Conservation (phyloP, 2,888 invertebrate species). For the Leptinotarsa tumamoca region DNA sequence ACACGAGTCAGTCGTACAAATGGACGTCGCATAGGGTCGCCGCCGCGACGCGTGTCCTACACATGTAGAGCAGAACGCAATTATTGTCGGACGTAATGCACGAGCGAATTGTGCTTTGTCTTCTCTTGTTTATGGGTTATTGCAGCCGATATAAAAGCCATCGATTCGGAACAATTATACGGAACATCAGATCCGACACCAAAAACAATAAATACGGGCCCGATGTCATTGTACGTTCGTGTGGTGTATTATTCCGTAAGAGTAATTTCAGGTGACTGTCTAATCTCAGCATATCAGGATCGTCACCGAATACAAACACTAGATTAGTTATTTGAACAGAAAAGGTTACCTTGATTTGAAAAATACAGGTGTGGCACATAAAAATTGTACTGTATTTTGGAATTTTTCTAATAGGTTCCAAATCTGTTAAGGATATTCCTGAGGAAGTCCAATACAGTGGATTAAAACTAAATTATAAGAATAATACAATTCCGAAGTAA, state of each 20-base stretch:
- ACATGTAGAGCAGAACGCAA: constrained; percentile 65
- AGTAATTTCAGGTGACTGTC: not conserved
- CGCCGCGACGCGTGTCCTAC: constrained; percentile 66
- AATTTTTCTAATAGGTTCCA: no score
- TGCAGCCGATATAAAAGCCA: constrained; percentile 64
- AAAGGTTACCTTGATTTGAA: no score
- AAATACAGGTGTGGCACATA: no score
- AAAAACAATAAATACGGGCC: constrained; percentile 30
- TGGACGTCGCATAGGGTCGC: constrained; percentile 41
- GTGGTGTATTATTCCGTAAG: not conserved
- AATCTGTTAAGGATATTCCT: no score
- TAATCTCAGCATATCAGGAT: not conserved
- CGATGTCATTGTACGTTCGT: constrained; percentile 3
- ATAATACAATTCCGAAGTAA: no score
- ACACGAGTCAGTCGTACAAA: constrained; percentile 4
- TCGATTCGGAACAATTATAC: constrained; percentile 62
- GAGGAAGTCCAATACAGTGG: no score
- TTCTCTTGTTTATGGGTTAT: constrained; percentile 65
- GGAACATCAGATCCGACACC: constrained; percentile 36
- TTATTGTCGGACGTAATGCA: constrained; percentile 65
- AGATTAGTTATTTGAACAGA: no score
- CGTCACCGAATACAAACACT: not conserved
- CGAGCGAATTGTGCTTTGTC: constrained; percentile 62
- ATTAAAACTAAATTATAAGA: no score
- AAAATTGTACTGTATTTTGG: no score